phyloP scores from a whole-genome alignment of 2,888 invertebrate species.

The Lasioglossum lativentre region DNA sequence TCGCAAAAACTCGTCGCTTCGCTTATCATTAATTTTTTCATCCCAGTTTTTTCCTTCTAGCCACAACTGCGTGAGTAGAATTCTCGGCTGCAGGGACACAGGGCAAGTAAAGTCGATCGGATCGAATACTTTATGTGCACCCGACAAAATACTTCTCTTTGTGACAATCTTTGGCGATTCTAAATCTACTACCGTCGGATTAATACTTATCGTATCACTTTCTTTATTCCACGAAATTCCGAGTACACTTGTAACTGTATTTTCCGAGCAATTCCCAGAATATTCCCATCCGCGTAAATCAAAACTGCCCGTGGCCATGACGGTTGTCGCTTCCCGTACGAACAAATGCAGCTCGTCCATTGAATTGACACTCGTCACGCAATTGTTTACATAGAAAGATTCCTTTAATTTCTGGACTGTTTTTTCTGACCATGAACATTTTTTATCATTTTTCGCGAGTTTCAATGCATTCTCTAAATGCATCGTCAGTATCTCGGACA shows the following conservation, averaged over 20 bases:
- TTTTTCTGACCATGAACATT: too few relatives aligned
- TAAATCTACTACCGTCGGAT: neutral
- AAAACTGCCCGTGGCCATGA: neutral
- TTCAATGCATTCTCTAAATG: too few relatives aligned
- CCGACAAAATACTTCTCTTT: neutral
- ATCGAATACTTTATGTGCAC: neutral
- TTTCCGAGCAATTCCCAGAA: neutral
- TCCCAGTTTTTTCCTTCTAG: neutral
- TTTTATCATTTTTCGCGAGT: too few relatives aligned
- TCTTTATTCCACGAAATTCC: neutral
- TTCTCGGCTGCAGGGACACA: neutral
- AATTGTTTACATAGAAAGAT: too few relatives aligned
- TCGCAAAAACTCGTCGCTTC: neutral
- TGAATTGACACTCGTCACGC: too few relatives aligned
- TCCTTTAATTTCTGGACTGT: too few relatives aligned
- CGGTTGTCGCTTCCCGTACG: neutral
- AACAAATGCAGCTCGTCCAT: neutral
- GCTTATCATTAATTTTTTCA: neutral
- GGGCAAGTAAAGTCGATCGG: neutral
- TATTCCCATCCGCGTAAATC: neutral
- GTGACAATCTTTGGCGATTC: neutral
- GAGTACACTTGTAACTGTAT: neutral
- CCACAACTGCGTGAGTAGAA: neutral
- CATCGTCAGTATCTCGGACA: too few relatives aligned
- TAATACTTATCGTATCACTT: neutral